A percentile compares a stretch with the other conserved stretches of the same genome.
These are phyloP conservation scores for Chaetogeoica ovagalla DNA, from an alignment of 2,888 invertebrate species.

Conservation along the genomic window DNA sequence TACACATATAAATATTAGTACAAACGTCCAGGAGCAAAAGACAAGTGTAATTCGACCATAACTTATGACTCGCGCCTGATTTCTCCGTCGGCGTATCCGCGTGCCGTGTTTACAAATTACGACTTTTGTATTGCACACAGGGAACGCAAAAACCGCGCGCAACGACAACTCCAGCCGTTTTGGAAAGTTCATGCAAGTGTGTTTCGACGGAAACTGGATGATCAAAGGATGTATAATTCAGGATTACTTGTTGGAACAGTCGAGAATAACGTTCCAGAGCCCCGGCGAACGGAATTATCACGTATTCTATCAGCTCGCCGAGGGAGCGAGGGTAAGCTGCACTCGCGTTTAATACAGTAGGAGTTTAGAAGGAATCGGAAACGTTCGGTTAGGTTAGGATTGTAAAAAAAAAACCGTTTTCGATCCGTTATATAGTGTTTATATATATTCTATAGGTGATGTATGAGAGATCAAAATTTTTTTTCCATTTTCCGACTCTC, in stretches of 20 bases:
- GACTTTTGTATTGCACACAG: slow-evolving; percentile 61
- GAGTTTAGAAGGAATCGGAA: too few species aligned
- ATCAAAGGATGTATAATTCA: slow-evolving; percentile 90
- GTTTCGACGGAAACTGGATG: slow-evolving; percentile 84
- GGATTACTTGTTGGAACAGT: slow-evolving; percentile 87
- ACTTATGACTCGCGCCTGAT: too few species aligned
- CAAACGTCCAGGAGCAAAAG: too few species aligned
- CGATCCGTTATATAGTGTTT: too few species aligned
- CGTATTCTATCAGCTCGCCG: slow-evolving; percentile 88
- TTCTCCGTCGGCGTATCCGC: too few species aligned
- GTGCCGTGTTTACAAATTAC: too few species aligned
- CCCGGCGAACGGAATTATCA: slow-evolving; percentile 87
- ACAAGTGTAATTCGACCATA: too few species aligned
- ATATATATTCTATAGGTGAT: too few species aligned
- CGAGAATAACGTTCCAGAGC: slow-evolving; percentile 86
- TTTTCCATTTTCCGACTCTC: too few species aligned
- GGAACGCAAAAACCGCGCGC: slow-evolving; percentile 89
- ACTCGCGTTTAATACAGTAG: background rate
- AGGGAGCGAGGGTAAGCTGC: slow-evolving; percentile 72
- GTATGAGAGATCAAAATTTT: too few species aligned
- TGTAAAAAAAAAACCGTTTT: too few species aligned
- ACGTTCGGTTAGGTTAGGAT: background rate
- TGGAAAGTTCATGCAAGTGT: slow-evolving; percentile 95
- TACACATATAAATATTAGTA: too few species aligned
- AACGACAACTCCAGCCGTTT: slow-evolving; percentile 92